Conservation (phyloP, 2,888 invertebrate genomes). For the Hyles lineata region DNA sequence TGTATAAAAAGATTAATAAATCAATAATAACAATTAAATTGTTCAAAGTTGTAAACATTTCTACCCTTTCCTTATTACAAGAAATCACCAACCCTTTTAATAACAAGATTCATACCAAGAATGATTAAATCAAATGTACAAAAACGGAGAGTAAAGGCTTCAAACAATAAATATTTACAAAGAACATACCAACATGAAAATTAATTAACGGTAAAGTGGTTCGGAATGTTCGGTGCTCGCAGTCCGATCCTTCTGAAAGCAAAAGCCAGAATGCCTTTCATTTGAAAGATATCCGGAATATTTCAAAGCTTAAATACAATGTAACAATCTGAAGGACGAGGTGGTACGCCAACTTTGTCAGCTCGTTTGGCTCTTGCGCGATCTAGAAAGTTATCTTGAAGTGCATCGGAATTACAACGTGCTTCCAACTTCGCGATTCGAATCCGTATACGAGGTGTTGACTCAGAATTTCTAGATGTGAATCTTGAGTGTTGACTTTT, state of each 20-base stretch:
- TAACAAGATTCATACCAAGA: no score
- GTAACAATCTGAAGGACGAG: slow-evolving; percentile 54
- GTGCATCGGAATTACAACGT: slow-evolving; percentile 80
- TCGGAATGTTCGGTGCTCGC: slow-evolving; percentile 44
- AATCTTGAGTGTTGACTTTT: slow-evolving; percentile 14
- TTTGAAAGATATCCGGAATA: slow-evolving; percentile 55
- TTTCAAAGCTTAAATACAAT: slow-evolving; percentile 55
- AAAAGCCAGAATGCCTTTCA: slow-evolving; percentile 52
- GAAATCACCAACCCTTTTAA: no score
- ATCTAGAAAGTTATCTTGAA: slow-evolving; percentile 76
- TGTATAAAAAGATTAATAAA: no score
- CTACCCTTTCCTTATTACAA: no score
- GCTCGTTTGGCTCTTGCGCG: slow-evolving; percentile 72
- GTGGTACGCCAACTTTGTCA: slow-evolving; percentile 70
- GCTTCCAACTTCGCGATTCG: slow-evolving; percentile 71
- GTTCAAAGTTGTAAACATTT: no score
- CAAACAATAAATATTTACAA: slow-evolving; percentile 27
- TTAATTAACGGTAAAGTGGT: slow-evolving; percentile 43
- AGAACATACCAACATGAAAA: slow-evolving; percentile 40
- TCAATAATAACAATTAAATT: no score
- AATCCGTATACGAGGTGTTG: slow-evolving; percentile 59
- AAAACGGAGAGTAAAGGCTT: background rate
- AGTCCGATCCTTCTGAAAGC: slow-evolving; percentile 45
- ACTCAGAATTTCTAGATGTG: slow-evolving; percentile 56
- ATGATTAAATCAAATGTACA: background rate